phyloP scores from a whole-genome alignment of 2,113 vertebrate genomes.

The Rhombomys opimus region DNA sequence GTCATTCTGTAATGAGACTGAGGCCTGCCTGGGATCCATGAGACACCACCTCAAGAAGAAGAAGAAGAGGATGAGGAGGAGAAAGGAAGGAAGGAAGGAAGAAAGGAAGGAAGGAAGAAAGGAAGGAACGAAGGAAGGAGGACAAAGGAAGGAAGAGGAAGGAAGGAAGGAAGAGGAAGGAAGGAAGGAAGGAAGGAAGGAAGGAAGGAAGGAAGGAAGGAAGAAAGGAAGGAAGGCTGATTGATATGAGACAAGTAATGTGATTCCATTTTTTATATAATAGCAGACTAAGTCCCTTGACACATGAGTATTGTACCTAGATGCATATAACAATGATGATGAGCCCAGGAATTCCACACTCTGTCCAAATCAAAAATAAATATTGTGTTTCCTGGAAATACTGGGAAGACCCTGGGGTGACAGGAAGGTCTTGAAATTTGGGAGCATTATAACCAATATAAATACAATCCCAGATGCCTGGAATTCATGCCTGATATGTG shows the following conservation, averaged over 20 bases:
- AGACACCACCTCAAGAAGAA: neutral
- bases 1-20: neutral
- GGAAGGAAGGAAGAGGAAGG: no score
- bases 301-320: neutral
- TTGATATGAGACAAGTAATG: neutral
- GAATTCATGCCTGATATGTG: neutral
- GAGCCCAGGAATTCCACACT: neutral
- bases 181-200: no score
- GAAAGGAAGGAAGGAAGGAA: neutral
- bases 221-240: neutral
- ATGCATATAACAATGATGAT: neutral
- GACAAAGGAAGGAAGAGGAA: no score
- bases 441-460: neutral
- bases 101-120: neutral
- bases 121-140: neutral
- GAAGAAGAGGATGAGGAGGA: neutral
- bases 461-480: conserved; percentile 23
- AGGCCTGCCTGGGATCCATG: neutral
- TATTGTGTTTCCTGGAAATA: neutral
- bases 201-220: neutral
- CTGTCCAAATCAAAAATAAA: neutral
- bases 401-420: neutral
- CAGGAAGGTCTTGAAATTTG: conserved; percentile 35
- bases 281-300: neutral
- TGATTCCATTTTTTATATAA: neutral